Base-by-base conservation (phyloP, 2,797 vertebrate species). In the Anas flavirostris region DNA sequence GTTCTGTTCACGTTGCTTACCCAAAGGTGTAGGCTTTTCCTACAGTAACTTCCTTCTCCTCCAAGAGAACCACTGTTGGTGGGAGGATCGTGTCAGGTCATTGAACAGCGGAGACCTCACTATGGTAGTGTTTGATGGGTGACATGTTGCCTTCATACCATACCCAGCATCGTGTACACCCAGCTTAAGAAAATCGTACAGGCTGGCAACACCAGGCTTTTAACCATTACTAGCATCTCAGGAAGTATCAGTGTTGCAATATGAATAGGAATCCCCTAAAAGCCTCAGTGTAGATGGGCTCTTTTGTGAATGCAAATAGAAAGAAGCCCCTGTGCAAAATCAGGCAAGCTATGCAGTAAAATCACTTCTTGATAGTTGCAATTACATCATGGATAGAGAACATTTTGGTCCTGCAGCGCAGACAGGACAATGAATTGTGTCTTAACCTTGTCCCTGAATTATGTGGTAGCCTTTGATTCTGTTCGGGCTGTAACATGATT, bases 391-490 rank as follows among this genome's bases (percentile, higher is more conserved):
- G 16, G 39, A 29, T 37, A 26, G 29, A 63, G 44, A 29, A 37
- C 0, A 1, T 82, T 86, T 82, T 60, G 46, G 25, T 84, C 78
- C 70, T 64, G 75, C 22, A 56, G 2, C 19, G 25, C 80, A 85
- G 74, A 53, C 55, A 76, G 35, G 25, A 23, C 77, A 60, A 56
- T 85, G 88, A 88, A 75, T 78, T n/a, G 44, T 89, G 77, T 90
- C 74, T 90, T 91, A 55, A 82, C 50, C 50, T 75, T 81, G 77
- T 69, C 79, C 79, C 87, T 94, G 87, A 95, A 73, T 92, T 83
- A 76, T 50, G 63, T n/a, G 19, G 79, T 73, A 86, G 73, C 82
- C 67, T 95, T 82, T 90, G 35, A 7, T 81, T 82, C 90, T 53
- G 58, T 16, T 29, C 94, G 77, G 87, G 70, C 77, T 90, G 16